Conservation (phyloP, 92 coral and sea anemone species). For the Palythoa heliodiscus region DNA sequence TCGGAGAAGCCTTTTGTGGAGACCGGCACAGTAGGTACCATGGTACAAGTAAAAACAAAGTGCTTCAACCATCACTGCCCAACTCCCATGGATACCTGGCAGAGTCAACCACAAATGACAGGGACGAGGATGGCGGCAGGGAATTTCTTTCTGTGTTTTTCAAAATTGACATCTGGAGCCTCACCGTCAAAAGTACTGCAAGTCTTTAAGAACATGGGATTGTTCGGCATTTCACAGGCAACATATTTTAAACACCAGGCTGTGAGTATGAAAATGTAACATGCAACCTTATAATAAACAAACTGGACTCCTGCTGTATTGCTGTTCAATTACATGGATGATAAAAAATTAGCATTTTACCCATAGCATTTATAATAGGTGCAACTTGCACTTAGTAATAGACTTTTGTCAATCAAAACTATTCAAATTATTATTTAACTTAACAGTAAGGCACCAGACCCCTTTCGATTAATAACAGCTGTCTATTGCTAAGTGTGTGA, state of each 20-base stretch:
- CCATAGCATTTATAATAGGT: not conserved
- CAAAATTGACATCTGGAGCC: constrained; percentile 51
- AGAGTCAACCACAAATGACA: constrained; percentile 57
- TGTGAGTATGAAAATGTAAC: constrained; percentile 48
- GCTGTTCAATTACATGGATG: constrained; percentile 1
- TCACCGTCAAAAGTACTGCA: constrained; percentile 56
- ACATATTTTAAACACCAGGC: constrained; percentile 62
- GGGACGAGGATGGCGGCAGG: constrained; percentile 61
- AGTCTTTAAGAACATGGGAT: constrained; percentile 55
- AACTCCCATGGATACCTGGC: constrained; percentile 53
- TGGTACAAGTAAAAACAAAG: constrained; percentile 49
- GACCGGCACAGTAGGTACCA: constrained; percentile 48
- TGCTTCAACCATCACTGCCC: constrained; percentile 56
- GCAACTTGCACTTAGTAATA: not conserved
- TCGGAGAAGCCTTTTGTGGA: constrained; percentile 47
- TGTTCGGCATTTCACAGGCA: constrained; percentile 50
- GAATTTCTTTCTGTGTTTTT: constrained; percentile 57
- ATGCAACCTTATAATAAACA: constrained; percentile 1
- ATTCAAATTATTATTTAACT: not conserved
- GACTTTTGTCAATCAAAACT: not conserved
- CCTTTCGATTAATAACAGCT: not conserved
- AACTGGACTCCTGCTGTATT: constrained; percentile 6
- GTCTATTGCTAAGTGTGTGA: not conserved
- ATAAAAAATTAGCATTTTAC: not conserved
- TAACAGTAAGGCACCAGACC: not conserved